Percentiles rank a stretch among this genome's conserved stretches.
Conservation (phyloP, 2,797 vertebrate species). For the Gambusia yucatana region DNA sequence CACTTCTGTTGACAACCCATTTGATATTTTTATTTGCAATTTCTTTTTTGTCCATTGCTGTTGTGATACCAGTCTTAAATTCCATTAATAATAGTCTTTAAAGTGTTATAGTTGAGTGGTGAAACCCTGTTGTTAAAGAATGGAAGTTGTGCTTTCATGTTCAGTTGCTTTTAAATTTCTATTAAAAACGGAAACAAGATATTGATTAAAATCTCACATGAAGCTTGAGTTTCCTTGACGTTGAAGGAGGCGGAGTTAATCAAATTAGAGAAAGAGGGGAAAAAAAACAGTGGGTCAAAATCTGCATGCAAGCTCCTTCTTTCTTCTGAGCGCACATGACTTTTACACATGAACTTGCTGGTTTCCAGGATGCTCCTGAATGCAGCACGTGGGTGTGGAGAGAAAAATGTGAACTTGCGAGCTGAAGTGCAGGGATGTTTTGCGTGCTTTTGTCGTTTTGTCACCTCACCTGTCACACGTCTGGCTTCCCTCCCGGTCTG, state of each 20-base stretch:
- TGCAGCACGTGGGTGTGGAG: constrained; percentile 42
- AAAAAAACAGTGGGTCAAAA: not conserved
- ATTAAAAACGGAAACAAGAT: not conserved
- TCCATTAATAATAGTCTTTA: too few species aligned
- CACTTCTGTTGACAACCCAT: too few species aligned
- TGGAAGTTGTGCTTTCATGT: not conserved
- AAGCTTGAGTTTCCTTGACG: not conserved
- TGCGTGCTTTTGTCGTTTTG: constrained; percentile 13
- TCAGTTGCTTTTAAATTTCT: not conserved
- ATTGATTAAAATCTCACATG: not conserved
- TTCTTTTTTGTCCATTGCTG: too few species aligned
- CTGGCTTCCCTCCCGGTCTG: not conserved
- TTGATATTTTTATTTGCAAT: too few species aligned
- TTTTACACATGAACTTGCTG: not conserved
- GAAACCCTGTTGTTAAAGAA: constrained; percentile 25
- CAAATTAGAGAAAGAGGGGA: not conserved
- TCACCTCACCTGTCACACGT: constrained; percentile 27
- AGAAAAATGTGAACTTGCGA: constrained; percentile 27
- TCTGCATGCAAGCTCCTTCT: not conserved
- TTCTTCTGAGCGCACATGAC: not conserved
- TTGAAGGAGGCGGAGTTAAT: not conserved
- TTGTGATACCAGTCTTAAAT: too few species aligned
- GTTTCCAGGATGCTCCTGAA: constrained; percentile 50
- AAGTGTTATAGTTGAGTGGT: too few species aligned
- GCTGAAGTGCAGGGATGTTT: constrained; percentile 14